Conservation (phyloP, 2,888 invertebrate genomes). For the Siphlonurus alternatus region DNA sequence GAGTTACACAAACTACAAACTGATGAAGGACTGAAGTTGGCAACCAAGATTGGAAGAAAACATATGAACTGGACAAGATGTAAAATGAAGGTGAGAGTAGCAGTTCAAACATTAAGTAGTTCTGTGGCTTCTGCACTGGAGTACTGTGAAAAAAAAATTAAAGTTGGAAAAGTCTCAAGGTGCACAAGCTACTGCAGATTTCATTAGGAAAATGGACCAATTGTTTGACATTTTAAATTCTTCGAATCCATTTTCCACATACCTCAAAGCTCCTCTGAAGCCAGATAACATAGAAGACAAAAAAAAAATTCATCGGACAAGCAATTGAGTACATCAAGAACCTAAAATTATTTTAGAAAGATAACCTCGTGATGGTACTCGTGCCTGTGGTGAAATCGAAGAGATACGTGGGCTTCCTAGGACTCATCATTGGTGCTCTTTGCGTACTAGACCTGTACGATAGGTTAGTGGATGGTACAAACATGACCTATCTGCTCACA, state of each 20-base stretch:
- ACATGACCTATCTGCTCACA: conserved; percentile 6
- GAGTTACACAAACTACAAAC: not conserved
- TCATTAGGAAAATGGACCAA: not conserved
- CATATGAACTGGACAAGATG: not conserved
- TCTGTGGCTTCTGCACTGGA: not conserved
- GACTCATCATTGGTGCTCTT: too few species aligned
- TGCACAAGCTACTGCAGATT: not conserved
- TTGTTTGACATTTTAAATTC: not conserved
- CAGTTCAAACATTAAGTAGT: not conserved
- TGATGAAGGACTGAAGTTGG: not conserved
- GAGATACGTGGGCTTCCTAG: too few species aligned
- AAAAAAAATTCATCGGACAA: not conserved
- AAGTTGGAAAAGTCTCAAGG: not conserved
- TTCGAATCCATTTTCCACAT: not conserved
- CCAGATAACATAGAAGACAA: not conserved
- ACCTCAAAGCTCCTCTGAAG: too few species aligned
- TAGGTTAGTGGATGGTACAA: not conserved
- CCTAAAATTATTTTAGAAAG: too few species aligned
- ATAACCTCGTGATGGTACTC: too few species aligned
- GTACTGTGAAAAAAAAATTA: not conserved
- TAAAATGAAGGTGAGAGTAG: not conserved
- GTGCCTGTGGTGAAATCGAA: too few species aligned
- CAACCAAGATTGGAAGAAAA: not conserved
- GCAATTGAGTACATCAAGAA: not conserved
- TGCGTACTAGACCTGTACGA: too few species aligned